These are phyloP conservation scores for Neotragus moschatus DNA, from an alignment of 2,113 vertebrate genomes.

Conservation along the genomic window DNA sequence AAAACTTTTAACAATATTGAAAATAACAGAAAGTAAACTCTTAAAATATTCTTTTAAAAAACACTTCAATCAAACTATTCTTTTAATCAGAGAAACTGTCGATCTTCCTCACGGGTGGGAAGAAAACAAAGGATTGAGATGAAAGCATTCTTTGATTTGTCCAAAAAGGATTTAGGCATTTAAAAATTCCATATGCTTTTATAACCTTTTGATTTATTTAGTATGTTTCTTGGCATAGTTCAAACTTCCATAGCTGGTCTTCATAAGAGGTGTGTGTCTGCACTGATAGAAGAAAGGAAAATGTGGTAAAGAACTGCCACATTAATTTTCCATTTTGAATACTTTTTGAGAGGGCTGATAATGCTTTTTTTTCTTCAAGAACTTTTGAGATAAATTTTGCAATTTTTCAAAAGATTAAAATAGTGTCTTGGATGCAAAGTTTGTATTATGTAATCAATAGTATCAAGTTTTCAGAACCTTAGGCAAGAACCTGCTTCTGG, in stretches of 20 bases:
- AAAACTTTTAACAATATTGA: background rate
- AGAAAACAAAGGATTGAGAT: conserved; percentile 2
- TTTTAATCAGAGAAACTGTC: conserved; percentile 13
- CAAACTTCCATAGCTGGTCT: background rate
- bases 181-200: conserved; percentile 16
- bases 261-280: background rate
- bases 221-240: background rate
- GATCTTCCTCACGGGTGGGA: background rate
- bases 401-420: background rate
- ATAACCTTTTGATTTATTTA: conserved; percentile 13
- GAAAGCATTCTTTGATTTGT: conserved; percentile 23
- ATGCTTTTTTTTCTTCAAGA: conserved; percentile 17
- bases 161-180: conserved; percentile 23
- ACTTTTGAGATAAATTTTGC: background rate
- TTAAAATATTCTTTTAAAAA: background rate
- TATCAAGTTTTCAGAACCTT: conserved; percentile 1
- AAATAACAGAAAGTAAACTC: conserved; percentile 1
- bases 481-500: background rate
- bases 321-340: background rate
- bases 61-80: background rate
- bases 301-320: background rate
- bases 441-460: background rate
- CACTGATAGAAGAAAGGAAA: background rate
- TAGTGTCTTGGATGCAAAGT: background rate
- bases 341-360: background rate